These are phyloP conservation scores for Melipona beecheii DNA, from an alignment of 2,888 invertebrate species.

Conservation along the genomic window DNA sequence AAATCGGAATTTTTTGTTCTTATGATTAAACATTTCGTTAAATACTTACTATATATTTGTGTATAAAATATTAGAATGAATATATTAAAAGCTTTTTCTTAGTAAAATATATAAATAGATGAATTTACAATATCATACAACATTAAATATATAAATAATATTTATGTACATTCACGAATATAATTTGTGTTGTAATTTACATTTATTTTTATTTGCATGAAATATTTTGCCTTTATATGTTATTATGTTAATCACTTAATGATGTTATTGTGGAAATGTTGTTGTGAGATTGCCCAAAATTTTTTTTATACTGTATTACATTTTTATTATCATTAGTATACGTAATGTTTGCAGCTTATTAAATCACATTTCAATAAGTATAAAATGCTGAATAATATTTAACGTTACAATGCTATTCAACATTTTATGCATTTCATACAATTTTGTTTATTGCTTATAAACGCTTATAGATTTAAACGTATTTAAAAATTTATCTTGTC, in stretches of 20 bases:
- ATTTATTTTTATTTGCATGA: constrained; percentile 47
- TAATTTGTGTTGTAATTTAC: constrained; percentile 36
- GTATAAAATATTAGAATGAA: not conserved
- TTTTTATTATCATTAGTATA: constrained; percentile 34
- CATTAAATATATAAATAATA: constrained; percentile 4
- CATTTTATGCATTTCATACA: constrained; percentile 24
- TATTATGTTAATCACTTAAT: constrained; percentile 25
- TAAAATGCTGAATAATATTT: constrained; percentile 29
- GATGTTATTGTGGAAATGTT: constrained; percentile 20
- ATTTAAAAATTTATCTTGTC: constrained; percentile 22
- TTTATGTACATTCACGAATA: constrained; percentile 13
- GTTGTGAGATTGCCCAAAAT: constrained; percentile 22
- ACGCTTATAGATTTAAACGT: constrained; percentile 42
- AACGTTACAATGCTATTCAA: not conserved
- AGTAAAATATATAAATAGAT: not conserved
- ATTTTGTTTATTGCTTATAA: constrained; percentile 41
- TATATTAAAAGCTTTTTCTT: not conserved
- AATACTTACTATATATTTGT: not conserved
- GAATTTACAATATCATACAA: not conserved
- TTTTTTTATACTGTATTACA: constrained; percentile 25
- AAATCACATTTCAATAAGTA: constrained; percentile 27
- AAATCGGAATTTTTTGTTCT: constrained; percentile 14
- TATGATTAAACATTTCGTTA: constrained; percentile 20
- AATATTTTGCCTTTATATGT: constrained; percentile 26
- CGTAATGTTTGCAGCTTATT: constrained; percentile 57